Evolutionary conservation across 2,113 vertebrate genomes (phyloP).

Genomic region (Neopipo cinnamomea): DNA sequence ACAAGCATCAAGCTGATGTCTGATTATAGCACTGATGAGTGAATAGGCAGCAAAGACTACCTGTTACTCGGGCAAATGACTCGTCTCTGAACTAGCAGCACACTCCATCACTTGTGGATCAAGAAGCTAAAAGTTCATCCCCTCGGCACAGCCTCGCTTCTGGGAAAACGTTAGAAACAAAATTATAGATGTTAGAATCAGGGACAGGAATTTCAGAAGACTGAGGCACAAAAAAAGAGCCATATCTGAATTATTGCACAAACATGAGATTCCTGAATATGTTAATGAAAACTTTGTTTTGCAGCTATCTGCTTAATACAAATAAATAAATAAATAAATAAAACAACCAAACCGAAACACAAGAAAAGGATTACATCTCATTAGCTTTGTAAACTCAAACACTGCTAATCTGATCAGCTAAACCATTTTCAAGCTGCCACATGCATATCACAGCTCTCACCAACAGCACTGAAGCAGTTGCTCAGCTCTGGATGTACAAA

Average conservation of each 20-base stretch:
- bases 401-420: neutral
- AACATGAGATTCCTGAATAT: neutral
- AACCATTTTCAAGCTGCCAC: neutral
- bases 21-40: neutral
- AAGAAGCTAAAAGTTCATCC: neutral
- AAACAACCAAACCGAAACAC: neutral
- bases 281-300: neutral
- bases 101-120: neutral
- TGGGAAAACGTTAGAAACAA: neutral
- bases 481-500: neutral
- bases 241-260: neutral
- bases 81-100: neutral
- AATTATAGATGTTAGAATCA: neutral
- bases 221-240: neutral
- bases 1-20: neutral
- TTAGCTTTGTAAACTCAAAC: neutral
- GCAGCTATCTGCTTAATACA: neutral
- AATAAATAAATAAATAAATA: neutral
- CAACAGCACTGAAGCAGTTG: neutral
- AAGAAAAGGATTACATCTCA: neutral
- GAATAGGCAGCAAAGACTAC: neutral
- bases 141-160: neutral
- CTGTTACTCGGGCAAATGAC: neutral
- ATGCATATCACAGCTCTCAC: neutral
- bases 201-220: neutral